phyloP scores from a whole-genome alignment of 2,888 invertebrate species.

The Hecatera dysodea region DNA sequence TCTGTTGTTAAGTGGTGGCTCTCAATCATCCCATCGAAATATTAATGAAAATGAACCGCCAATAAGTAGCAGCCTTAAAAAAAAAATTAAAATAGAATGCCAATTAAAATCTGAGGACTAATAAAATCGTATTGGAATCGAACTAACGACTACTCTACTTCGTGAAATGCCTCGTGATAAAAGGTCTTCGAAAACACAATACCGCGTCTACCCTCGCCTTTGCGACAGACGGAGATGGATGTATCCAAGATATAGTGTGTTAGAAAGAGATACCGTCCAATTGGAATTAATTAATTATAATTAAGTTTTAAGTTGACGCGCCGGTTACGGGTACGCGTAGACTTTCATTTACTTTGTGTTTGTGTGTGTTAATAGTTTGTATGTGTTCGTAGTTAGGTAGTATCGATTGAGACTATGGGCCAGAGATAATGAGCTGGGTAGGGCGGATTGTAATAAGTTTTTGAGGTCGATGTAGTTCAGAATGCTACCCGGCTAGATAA shows the following conservation, averaged over 20 bases:
- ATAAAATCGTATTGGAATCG: slow-evolving; percentile 89
- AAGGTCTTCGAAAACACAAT: slow-evolving; percentile 91
- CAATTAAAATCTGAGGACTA: slow-evolving; percentile 88
- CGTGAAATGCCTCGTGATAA: slow-evolving; percentile 89
- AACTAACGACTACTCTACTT: slow-evolving; percentile 86
- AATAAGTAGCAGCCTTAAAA: slow-evolving; percentile 66
- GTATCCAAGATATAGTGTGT: slow-evolving; percentile 86
- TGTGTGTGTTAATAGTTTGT: slow-evolving; percentile 80
- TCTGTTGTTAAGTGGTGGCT: slow-evolving; percentile 36
- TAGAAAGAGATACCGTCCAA: slow-evolving; percentile 89
- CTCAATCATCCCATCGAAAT: slow-evolving; percentile 59
- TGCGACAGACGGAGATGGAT: slow-evolving; percentile 79
- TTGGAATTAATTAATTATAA: slow-evolving; percentile 96
- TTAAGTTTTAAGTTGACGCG: slow-evolving; percentile 95
- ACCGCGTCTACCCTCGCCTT: slow-evolving; percentile 85
- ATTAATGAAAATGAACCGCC: slow-evolving; percentile 64
- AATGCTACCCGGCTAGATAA: slow-evolving; percentile 69
- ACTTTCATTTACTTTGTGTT: slow-evolving; percentile 84
- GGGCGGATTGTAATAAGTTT: slow-evolving; percentile 88
- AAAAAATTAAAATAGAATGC: slow-evolving; percentile 79
- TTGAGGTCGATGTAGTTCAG: slow-evolving; percentile 80
- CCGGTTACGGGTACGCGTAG: slow-evolving; percentile 89
- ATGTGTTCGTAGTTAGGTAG: slow-evolving; percentile 82
- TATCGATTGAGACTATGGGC: slow-evolving; percentile 89
- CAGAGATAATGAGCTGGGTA: slow-evolving; percentile 89